Conservation (phyloP, 2,797 vertebrate species). For the Leucoraja ocellata region DNA sequence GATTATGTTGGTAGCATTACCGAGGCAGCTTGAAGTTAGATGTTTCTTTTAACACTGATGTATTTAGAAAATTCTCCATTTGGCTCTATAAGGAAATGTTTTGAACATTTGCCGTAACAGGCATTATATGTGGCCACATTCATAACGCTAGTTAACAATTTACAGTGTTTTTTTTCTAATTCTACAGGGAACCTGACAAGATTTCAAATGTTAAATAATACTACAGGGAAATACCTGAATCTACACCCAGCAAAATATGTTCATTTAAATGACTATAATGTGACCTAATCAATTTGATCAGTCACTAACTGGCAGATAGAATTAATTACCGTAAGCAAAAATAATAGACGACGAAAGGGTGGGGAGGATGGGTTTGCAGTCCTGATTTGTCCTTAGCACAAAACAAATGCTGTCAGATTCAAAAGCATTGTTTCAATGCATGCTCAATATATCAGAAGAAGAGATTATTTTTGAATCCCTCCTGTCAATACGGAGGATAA, state of each 20-base stretch:
- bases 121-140: not conserved
- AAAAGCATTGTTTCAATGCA: not conserved
- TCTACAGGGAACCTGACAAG: not conserved
- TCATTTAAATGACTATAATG: slow-evolving; percentile 15
- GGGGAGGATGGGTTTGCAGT: not conserved
- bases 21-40: too few relatives aligned
- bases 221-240: not conserved
- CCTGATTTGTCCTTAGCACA: not conserved
- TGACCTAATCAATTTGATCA: slow-evolving; percentile 22
- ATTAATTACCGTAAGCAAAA: slow-evolving; percentile 12
- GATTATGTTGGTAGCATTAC: too few relatives aligned
- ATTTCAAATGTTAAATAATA: slow-evolving; percentile 16
- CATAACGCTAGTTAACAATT: not conserved
- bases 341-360: not conserved
- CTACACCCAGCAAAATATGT: not conserved
- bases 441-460: not conserved
- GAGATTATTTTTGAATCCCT: not conserved
- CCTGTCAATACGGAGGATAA: slow-evolving; percentile 1
- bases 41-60: too few relatives aligned
- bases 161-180: not conserved
- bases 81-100: too few relatives aligned
- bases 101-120: too few relatives aligned
- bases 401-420: not conserved
- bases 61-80: too few relatives aligned
- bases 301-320: not conserved